phyloP scores from a whole-genome alignment of 2,888 invertebrate species.

The Microdon myrmicae region DNA sequence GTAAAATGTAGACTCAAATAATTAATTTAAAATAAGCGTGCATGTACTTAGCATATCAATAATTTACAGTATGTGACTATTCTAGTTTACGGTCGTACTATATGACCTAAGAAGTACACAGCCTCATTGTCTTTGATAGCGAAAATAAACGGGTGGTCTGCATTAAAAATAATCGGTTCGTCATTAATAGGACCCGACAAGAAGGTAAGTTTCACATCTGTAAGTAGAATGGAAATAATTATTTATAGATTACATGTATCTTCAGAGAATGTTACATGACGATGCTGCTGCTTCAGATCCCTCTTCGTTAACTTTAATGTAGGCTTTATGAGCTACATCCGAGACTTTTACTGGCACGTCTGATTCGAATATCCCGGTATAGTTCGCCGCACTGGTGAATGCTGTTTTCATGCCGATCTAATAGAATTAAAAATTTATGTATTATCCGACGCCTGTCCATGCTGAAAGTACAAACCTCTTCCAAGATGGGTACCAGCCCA shows the following conservation, averaged over 20 bases:
- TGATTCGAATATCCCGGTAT: slow-evolving; percentile 72
- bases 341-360: slow-evolving; percentile 70
- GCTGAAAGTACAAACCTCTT: too few relatives aligned
- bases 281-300: slow-evolving; percentile 89
- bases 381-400: slow-evolving; percentile 72
- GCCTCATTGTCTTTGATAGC: slow-evolving; percentile 28
- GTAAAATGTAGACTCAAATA: too few relatives aligned
- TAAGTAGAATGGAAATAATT: too few relatives aligned
- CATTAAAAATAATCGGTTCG: slow-evolving; percentile 16
- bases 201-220: slow-evolving; percentile 17
- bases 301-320: slow-evolving; percentile 87
- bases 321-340: slow-evolving; percentile 83
- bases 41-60: too few relatives aligned
- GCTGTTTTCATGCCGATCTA: slow-evolving; percentile 78
- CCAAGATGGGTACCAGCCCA: slow-evolving; percentile 70
- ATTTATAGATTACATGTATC: too few relatives aligned
- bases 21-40: too few relatives aligned
- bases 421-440: slow-evolving; percentile 4
- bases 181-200: slow-evolving; percentile 13
- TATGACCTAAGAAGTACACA: slow-evolving; percentile 30
- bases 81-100: slow-evolving; percentile 4
- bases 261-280: too few relatives aligned
- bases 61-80: too few relatives aligned
- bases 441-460: neutral
- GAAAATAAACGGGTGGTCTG: slow-evolving; percentile 37